These are phyloP conservation scores for Hypsopygia costalis DNA, from an alignment of 2,888 invertebrate species.

Conservation along the genomic window DNA sequence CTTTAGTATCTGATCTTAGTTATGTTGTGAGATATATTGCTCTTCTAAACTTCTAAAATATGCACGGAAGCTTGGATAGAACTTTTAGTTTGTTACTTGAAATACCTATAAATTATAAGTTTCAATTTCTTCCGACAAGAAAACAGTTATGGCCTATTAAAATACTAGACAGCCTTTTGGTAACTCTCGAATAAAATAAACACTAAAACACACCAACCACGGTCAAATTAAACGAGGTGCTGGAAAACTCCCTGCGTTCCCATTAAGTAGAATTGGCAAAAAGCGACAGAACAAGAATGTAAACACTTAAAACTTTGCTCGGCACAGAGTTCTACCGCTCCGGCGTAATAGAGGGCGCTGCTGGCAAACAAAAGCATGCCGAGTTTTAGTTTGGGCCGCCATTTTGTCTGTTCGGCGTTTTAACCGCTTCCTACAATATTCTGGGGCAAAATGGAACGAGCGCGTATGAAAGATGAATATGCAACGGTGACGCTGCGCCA, in stretches of 20 bases:
- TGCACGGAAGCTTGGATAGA: too few relatives aligned
- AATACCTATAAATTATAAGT: too few relatives aligned
- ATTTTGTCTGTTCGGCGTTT: slow-evolving; percentile 62
- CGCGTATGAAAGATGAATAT: slow-evolving; percentile 67
- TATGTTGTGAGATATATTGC: too few relatives aligned
- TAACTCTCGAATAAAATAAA: slow-evolving; percentile 50
- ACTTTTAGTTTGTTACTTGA: too few relatives aligned
- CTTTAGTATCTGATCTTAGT: too few relatives aligned
- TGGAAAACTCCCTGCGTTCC: slow-evolving; percentile 58
- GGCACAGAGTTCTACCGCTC: slow-evolving; percentile 48
- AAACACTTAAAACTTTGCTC: slow-evolving; percentile 77
- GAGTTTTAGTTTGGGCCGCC: slow-evolving; percentile 57
- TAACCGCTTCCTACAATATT: slow-evolving; percentile 54
- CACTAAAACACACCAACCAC: slow-evolving; percentile 48
- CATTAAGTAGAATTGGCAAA: slow-evolving; percentile 74
- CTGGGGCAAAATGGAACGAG: slow-evolving; percentile 47
- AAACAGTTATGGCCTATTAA: too few relatives aligned
- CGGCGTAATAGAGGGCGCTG: slow-evolving; percentile 61
- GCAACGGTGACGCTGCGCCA: slow-evolving; percentile 37
- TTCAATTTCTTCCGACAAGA: too few relatives aligned
- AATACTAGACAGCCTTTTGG: too few relatives aligned
- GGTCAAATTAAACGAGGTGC: slow-evolving; percentile 65
- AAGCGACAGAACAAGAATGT: slow-evolving; percentile 75
- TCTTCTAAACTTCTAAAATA: too few relatives aligned
- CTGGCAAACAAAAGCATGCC: slow-evolving; percentile 66